These are phyloP conservation scores for Aphelocoma californica DNA, from an alignment of 2,797 vertebrate species.

Conservation along the genomic window DNA sequence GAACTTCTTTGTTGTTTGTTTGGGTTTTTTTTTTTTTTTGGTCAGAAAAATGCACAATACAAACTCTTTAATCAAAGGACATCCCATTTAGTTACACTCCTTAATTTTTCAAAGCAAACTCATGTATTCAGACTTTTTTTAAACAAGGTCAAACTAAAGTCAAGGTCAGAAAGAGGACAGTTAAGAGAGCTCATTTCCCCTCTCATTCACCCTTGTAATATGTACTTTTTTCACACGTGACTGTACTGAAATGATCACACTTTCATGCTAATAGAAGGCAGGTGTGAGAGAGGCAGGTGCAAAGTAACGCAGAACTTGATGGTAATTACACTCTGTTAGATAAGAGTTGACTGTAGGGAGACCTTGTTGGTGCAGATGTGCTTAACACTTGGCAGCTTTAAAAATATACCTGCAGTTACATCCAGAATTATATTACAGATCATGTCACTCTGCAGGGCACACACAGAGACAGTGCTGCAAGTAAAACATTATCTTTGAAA, in stretches of 20 bases:
- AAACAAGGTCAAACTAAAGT: neutral
- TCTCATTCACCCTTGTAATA: neutral
- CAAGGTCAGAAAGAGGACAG: neutral
- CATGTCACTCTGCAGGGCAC: neutral
- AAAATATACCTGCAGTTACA: neutral
- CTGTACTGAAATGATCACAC: neutral
- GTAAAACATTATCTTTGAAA: neutral
- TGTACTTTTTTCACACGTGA: neutral
- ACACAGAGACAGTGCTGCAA: neutral
- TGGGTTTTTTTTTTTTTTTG: neutral
- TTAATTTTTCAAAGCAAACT: neutral
- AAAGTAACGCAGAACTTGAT: neutral
- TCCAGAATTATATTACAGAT: neutral
- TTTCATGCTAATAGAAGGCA: neutral
- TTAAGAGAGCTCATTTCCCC: neutral
- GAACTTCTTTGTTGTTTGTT: neutral
- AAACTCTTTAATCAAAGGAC: neutral
- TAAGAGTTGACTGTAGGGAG: neutral
- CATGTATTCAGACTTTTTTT: neutral
- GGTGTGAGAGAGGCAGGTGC: neutral
- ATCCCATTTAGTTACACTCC: neutral
- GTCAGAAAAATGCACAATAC: neutral
- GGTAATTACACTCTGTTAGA: neutral
- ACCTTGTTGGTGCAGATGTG: neutral
- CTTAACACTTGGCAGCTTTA: neutral